Evolutionary conservation across 2,888 invertebrate genomes (phyloP).

Genomic region (Oligia strigilis): DNA sequence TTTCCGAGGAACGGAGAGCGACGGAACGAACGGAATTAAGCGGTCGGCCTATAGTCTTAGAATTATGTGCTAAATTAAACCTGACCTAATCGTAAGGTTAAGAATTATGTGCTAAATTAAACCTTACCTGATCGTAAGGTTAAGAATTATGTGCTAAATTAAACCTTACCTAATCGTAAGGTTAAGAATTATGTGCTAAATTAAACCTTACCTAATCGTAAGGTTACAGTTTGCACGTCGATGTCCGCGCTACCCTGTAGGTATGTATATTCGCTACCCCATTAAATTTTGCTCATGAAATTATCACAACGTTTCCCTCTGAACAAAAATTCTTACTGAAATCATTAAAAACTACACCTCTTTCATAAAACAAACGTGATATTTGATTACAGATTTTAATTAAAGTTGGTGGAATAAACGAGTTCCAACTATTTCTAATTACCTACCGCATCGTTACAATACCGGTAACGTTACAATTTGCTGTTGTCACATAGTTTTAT

Average conservation of each 20-base stretch:
- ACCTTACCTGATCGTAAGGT: no score
- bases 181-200: no score
- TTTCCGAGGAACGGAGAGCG: background rate
- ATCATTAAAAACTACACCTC: conserved; percentile 9
- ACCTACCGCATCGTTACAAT: conserved; percentile 1
- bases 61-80: no score
- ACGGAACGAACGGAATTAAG: no score
- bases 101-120: no score
- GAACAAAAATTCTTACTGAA: background rate
- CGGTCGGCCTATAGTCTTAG: no score
- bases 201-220: no score
- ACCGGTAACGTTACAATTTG: conserved; percentile 9
- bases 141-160: no score
- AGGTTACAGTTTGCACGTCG: no score
- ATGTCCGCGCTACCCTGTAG: no score
- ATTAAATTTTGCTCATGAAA: background rate
- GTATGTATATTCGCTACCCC: background rate
- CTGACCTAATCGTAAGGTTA: no score
- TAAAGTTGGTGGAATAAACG: conserved; percentile 48
- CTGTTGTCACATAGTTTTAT: conserved; percentile 31
- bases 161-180: no score
- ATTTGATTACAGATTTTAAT: conserved; percentile 51
- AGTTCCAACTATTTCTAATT: conserved; percentile 43
- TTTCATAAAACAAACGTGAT: conserved; percentile 2
- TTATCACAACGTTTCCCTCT: background rate